These are phyloP conservation scores for Tachuris rubrigastra DNA, from an alignment of 2,113 vertebrate species.

Conservation along the genomic window DNA sequence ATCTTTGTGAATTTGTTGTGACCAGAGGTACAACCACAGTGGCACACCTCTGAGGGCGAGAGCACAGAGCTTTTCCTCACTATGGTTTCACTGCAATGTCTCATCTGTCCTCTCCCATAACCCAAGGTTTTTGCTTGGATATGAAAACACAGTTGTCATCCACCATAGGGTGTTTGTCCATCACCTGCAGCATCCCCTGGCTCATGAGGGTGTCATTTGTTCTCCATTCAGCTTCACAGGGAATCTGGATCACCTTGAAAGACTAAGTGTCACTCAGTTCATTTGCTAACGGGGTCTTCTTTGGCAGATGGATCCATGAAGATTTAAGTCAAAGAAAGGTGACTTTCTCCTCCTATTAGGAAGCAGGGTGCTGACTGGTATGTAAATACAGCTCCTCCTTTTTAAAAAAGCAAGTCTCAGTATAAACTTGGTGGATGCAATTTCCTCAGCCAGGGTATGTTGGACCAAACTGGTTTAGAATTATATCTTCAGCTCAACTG, in stretches of 20 bases:
- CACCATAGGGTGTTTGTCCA: background rate
- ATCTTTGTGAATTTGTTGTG: background rate
- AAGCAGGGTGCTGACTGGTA: accelerated
- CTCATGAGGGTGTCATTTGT: background rate
- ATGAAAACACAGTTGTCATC: background rate
- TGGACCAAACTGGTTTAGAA: background rate
- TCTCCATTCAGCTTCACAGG: background rate
- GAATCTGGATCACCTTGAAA: background rate
- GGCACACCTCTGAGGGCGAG: background rate
- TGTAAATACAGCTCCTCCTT: background rate
- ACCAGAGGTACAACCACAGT: background rate
- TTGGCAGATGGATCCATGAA: background rate
- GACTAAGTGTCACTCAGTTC: background rate
- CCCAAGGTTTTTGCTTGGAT: background rate
- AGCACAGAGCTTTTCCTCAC: background rate
- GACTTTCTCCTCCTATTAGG: background rate
- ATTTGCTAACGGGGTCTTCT: background rate
- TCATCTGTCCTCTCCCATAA: background rate
- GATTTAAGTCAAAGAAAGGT: background rate
- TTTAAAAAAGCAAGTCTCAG: background rate
- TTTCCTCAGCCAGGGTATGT: background rate
- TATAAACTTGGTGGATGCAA: background rate
- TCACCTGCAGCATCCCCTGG: background rate
- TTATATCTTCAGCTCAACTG: background rate
- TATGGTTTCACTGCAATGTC: background rate